Base-by-base conservation (phyloP, 2,888 invertebrate species). In the Eilema depressum region DNA sequence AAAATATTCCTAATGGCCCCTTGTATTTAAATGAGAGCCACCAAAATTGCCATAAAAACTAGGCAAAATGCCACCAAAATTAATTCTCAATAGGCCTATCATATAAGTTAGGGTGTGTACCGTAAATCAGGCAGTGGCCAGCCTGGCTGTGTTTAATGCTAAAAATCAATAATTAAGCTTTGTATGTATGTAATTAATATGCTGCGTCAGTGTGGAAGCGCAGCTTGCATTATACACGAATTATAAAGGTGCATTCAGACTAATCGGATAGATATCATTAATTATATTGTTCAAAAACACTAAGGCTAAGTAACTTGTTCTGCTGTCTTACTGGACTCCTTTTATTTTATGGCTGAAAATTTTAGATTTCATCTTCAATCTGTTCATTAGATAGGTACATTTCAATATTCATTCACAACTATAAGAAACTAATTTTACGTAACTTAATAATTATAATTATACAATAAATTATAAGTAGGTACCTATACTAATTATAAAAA, bases 121-220 rank as follows among this genome's bases (percentile, higher is more conserved):
- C 70, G 84, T 85, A 86, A 82, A 86, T 80, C 81, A 81, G 75
- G 78, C 78, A 73, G 73, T 82, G 77, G 70, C 76, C 77, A 78
- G 77, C 77, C 83, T 89, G 89, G 84, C 83, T 85, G 88, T 90
- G 88, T 92, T 93, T 91, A 93, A 93, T 92, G 85, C 91, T 91
- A 93, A 95, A 95, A 95, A 95, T 95, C 95, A 94, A 95, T 95
- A 95, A 94, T 94, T 93, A 94, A 94, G 87, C 92, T 75, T 66
- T 75, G 73, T 77, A 89, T 91, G 92, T 92, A 92, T 92, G 93
- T 94, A 94, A 94, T 95, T 94, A 95, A 95, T 93, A 92, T 88
- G 87, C 83, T 88, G 85, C 78, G 76, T 77, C 84, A 84, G 83
- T 85, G 86, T 86, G 78, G 85, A 79, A 76, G 81, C 83, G 82